Conservation (phyloP, 1,140 invertebrate genomes). For the Protaetia brevitarsis region DNA sequence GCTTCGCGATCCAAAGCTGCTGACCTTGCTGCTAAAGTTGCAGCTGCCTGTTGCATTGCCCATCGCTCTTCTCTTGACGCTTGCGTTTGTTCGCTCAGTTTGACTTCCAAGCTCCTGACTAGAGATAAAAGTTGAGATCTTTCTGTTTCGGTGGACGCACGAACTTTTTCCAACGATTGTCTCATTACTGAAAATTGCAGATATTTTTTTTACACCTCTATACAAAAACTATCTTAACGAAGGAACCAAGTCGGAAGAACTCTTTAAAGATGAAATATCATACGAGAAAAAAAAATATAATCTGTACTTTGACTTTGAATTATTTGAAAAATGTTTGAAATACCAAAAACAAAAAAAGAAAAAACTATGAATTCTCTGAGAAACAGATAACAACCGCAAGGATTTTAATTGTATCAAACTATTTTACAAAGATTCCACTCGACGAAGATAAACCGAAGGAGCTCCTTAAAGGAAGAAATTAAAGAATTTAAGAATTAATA, state of each 20-base stretch:
- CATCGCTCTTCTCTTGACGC: constrained; percentile 46
- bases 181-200: constrained; percentile 43
- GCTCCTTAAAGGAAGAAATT: too few relatives aligned
- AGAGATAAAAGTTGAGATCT: constrained; percentile 51
- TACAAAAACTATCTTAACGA: neutral
- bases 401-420: too few relatives aligned
- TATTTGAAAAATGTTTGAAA: too few relatives aligned
- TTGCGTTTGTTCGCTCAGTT: constrained; percentile 46
- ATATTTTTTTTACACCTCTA: neutral
- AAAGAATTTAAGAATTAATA: too few relatives aligned
- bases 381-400: too few relatives aligned
- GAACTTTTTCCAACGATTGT: constrained; percentile 47
- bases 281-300: too few relatives aligned
- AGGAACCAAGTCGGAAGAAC: too few relatives aligned
- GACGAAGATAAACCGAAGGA: too few relatives aligned
- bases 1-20: constrained; percentile 50
- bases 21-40: constrained; percentile 44
- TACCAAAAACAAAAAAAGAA: too few relatives aligned
- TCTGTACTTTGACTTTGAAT: too few relatives aligned
- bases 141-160: constrained; percentile 50
- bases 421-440: too few relatives aligned
- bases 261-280: neutral
- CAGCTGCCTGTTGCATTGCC: constrained; percentile 44
- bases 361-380: too few relatives aligned
- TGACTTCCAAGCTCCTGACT: constrained; percentile 50